Conservation (phyloP, 2,888 invertebrate genomes). For the Apocheima hispidaria region DNA sequence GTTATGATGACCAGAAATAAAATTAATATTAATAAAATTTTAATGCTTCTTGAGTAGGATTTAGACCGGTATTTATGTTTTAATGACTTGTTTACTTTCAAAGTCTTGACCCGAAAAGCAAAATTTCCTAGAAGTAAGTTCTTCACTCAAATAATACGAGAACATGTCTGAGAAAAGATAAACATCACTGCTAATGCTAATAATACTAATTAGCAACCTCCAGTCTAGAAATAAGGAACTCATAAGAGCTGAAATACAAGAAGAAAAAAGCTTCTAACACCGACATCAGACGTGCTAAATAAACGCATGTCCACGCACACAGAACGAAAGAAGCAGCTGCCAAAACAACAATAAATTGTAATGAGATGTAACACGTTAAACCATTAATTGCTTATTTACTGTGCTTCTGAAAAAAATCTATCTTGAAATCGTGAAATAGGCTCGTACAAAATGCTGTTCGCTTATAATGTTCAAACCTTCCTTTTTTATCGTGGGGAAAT, state of each 20-base stretch:
- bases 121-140: no score
- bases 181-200: neutral
- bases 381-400: slow-evolving; percentile 33
- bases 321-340: slow-evolving; percentile 25
- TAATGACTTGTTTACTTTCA: no score
- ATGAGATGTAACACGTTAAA: slow-evolving; percentile 28
- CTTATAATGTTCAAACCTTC: no score
- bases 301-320: slow-evolving; percentile 29
- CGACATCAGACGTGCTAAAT: slow-evolving; percentile 22
- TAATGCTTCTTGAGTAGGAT: no score
- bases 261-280: slow-evolving; percentile 16
- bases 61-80: no score
- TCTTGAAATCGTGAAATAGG: slow-evolving; percentile 13
- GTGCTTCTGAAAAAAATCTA: slow-evolving; percentile 5
- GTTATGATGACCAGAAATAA: no score
- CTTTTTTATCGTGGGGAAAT: no score
- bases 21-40: no score
- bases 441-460: neutral
- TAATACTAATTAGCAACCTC: neutral
- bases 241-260: slow-evolving; percentile 11
- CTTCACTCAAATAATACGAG: neutral
- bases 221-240: neutral
- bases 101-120: no score
- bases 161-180: neutral
- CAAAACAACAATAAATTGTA: slow-evolving; percentile 35